Percentiles rank a stretch among this genome's conserved stretches.
Evolutionary conservation across 2,797 vertebrate species (phyloP).

Genomic region (Rallus crepitans): DNA sequence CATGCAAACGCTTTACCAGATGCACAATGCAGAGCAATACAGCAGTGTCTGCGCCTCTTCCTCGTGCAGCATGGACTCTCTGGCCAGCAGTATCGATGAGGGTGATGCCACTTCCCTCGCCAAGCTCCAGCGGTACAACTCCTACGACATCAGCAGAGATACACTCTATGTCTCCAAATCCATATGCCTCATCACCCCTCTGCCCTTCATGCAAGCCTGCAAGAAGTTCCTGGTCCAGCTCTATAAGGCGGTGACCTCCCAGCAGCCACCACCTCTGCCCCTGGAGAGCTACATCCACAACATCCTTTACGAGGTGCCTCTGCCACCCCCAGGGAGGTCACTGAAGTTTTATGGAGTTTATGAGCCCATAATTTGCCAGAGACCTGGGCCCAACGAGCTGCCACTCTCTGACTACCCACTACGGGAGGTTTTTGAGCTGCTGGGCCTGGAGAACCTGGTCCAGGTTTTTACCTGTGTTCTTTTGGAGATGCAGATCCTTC

Average conservation of each 20-base stretch:
- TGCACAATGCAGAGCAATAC: slow-evolving; percentile 94
- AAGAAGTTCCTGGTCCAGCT: slow-evolving; percentile 93
- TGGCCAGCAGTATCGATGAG: slow-evolving; percentile 91
- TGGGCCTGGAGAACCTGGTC: slow-evolving; percentile 94
- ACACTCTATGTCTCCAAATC: slow-evolving; percentile 95
- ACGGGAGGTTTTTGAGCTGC: slow-evolving; percentile 89
- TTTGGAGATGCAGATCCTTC: slow-evolving; percentile 95
- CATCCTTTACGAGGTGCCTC: slow-evolving; percentile 94
- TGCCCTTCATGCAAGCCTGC: slow-evolving; percentile 96
- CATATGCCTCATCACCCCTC: slow-evolving; percentile 93
- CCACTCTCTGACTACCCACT: slow-evolving; percentile 93
- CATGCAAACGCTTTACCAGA: slow-evolving; percentile 96
- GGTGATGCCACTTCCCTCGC: slow-evolving; percentile 81
- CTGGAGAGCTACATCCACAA: slow-evolving; percentile 98
- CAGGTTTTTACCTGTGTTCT: slow-evolving; percentile 94
- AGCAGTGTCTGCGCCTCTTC: slow-evolving; percentile 85
- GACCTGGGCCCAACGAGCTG: slow-evolving; percentile 90
- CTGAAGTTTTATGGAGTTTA: slow-evolving; percentile 95
- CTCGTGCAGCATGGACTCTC: slow-evolving; percentile 95
- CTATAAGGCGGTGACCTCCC: slow-evolving; percentile 89
- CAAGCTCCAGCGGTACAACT: slow-evolving; percentile 81
- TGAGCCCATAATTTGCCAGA: slow-evolving; percentile 93
- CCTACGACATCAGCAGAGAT: slow-evolving; percentile 90
- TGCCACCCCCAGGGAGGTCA: slow-evolving; percentile 92
- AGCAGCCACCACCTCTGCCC: slow-evolving; percentile 91